phyloP scores from a whole-genome alignment of 2,113 vertebrate genomes.

The Engraulis encrasicolus region DNA sequence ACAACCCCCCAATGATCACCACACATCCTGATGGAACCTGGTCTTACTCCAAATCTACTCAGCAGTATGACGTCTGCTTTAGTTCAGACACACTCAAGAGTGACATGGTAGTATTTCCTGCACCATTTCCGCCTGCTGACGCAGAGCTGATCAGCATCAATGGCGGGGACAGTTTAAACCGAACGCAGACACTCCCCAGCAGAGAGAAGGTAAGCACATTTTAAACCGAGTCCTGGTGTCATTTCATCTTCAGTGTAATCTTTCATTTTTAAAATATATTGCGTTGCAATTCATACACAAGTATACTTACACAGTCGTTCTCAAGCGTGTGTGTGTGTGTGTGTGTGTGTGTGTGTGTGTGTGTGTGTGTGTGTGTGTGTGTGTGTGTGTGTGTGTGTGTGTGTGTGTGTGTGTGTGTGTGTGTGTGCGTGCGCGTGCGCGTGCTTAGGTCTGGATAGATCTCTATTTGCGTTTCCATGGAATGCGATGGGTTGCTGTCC shows the following conservation, averaged over 20 bases:
- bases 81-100: slow-evolving; percentile 44
- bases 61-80: slow-evolving; percentile 45
- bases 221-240: no score
- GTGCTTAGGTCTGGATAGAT: no score
- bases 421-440: no score
- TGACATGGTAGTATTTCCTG: slow-evolving; percentile 35
- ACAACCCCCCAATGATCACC: slow-evolving; percentile 47
- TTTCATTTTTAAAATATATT: no score
- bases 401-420: no score
- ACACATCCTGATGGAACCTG: slow-evolving; percentile 41
- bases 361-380: no score
- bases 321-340: slow-evolving; percentile 43
- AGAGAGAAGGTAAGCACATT: slow-evolving; percentile 34
- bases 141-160: slow-evolving; percentile 41
- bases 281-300: no score
- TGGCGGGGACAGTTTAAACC: slow-evolving; percentile 15
- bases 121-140: not conserved
- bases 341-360: no score
- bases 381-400: no score
- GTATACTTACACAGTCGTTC: not conserved
- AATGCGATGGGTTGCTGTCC: not conserved
- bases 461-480: not conserved
- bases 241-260: no score
- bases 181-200: slow-evolving; percentile 4
- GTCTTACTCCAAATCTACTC: slow-evolving; percentile 20